Percentiles rank a stretch among this genome's conserved stretches.
Evolutionary conservation across 2,113 vertebrate genomes (phyloP).

Genomic region (Pluvianellus socialis): DNA sequence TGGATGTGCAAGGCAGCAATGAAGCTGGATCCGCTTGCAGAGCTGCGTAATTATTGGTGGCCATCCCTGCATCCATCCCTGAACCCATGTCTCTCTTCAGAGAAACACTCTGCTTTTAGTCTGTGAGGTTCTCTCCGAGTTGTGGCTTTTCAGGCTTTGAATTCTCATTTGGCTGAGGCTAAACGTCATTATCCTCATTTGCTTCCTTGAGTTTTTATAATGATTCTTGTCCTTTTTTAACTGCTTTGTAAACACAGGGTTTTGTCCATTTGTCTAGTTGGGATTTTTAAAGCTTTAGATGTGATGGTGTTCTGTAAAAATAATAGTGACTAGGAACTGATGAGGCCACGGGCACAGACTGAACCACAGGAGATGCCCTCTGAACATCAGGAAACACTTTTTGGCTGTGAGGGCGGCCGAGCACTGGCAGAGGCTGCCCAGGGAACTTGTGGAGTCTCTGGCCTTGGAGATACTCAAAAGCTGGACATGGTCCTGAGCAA

Average conservation of each 20-base stretch:
- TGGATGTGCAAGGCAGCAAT: background rate
- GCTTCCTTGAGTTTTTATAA: background rate
- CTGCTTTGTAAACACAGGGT: background rate
- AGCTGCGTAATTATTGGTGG: background rate
- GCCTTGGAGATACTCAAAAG: background rate
- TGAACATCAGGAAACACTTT: background rate
- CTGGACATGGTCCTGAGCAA: too few relatives aligned
- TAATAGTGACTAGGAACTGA: background rate
- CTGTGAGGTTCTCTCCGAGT: background rate
- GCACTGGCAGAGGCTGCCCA: background rate
- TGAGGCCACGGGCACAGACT: background rate
- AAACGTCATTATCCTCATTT: background rate
- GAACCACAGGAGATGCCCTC: background rate
- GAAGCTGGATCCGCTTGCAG: background rate
- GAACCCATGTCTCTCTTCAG: background rate
- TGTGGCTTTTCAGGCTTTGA: background rate
- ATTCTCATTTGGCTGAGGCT: background rate
- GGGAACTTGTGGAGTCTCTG: background rate
- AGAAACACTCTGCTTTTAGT: background rate
- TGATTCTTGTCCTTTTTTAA: background rate
- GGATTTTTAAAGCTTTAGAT: background rate
- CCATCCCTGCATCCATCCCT: background rate
- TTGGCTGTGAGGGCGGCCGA: background rate
- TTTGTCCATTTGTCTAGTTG: background rate
- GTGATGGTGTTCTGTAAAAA: background rate